A percentile compares a stretch with the other conserved stretches of the same genome.
Conservation (phyloP, 2,888 invertebrate genomes). For the Pachliopta kotzebuea region DNA sequence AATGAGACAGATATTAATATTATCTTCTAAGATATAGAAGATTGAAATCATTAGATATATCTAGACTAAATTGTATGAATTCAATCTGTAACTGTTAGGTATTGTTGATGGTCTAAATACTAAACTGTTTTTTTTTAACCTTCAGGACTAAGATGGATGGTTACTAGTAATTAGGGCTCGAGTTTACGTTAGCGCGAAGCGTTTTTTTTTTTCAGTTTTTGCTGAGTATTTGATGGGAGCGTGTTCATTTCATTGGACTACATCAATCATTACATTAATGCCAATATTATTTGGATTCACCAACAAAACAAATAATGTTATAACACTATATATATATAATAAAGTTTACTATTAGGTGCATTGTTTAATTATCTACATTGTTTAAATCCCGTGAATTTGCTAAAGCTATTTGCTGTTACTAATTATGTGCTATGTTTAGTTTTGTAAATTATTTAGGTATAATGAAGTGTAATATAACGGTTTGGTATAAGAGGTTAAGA, state of each 20-base stretch:
- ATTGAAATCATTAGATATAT: too few relatives aligned
- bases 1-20: too few relatives aligned
- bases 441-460: too few relatives aligned
- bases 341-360: background rate
- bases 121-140: background rate
- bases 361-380: too few relatives aligned
- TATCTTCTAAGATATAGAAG: too few relatives aligned
- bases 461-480: too few relatives aligned
- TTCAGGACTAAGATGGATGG: constrained; percentile 18
- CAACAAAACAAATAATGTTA: background rate
- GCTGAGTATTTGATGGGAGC: constrained; percentile 2
- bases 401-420: too few relatives aligned
- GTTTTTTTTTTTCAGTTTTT: background rate
- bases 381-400: background rate
- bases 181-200: background rate
- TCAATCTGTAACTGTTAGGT: background rate
- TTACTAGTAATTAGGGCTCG: constrained; percentile 9
- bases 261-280: constrained; percentile 1
- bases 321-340: background rate
- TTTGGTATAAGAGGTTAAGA: too few relatives aligned
- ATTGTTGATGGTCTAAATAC: background rate
- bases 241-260: background rate
- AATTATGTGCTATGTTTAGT: too few relatives aligned
- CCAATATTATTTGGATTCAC: background rate
- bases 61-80: background rate